These are phyloP conservation scores for Arrhamphus sclerolepis DNA, from an alignment of 2,797 vertebrate species.

Conservation along the genomic window DNA sequence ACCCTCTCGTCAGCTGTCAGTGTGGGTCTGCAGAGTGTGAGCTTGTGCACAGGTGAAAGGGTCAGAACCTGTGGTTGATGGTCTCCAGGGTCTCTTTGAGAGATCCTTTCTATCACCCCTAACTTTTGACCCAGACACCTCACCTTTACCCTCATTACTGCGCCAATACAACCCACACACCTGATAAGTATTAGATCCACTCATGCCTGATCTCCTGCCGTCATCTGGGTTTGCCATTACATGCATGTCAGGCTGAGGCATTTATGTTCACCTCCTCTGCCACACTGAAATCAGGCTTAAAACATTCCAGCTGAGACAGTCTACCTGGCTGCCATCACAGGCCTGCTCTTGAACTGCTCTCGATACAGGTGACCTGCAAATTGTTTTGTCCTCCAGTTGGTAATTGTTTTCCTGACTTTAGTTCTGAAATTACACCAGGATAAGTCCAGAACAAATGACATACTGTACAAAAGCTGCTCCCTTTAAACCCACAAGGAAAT, in stretches of 20 bases:
- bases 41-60: slow-evolving; percentile 66
- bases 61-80: slow-evolving; percentile 51
- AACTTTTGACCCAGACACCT: slow-evolving; percentile 61
- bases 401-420: slow-evolving; percentile 56
- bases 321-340: slow-evolving; percentile 17
- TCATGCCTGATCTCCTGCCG: slow-evolving; percentile 23
- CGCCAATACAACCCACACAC: slow-evolving; percentile 58
- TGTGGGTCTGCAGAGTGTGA: slow-evolving; percentile 52
- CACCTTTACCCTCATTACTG: slow-evolving; percentile 64
- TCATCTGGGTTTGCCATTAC: slow-evolving; percentile 43
- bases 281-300: slow-evolving; percentile 38
- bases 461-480: background rate
- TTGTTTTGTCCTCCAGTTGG: slow-evolving; percentile 54
- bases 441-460: slow-evolving; percentile 24
- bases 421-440: slow-evolving; percentile 21
- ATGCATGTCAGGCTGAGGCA: slow-evolving; percentile 41
- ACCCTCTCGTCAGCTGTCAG: slow-evolving; percentile 48
- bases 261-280: slow-evolving; percentile 28
- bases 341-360: slow-evolving; percentile 25
- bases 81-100: slow-evolving; percentile 65
- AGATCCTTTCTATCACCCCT: slow-evolving; percentile 54
- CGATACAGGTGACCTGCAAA: slow-evolving; percentile 50
- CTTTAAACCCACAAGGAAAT: background rate
- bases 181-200: slow-evolving; percentile 70
- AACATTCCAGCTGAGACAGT: slow-evolving; percentile 54